Base-by-base conservation (phyloP, 1,140 invertebrate species). In the Drosophila equinoxialis region DNA sequence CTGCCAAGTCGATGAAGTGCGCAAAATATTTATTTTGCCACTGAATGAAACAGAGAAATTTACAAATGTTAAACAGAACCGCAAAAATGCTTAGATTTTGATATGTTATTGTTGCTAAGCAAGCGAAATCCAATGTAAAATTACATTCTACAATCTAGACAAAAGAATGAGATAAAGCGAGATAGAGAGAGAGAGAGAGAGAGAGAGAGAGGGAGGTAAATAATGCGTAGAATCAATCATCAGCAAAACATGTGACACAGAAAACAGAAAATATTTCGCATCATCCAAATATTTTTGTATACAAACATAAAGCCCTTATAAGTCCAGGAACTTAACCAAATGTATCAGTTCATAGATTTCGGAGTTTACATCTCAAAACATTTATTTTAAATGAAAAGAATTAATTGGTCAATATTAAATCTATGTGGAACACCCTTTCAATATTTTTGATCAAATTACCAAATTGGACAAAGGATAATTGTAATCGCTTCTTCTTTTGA, bases 21-120 rank as follows among this genome's bases (percentile, higher is more conserved):
- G 76, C 79, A 77, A 83, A 82, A 79, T 82, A 79, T 82, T 87
- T 74, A 54, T 79, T 76, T 64, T 76, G 69, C 70, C 63, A 66
- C 70, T 69, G 39, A 69, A 57, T 66, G 62, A 68, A 58, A 51
- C 35, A 33, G 54, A 37, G 54, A 37, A 42, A 65, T 41, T 70
- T 48, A 60, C 55, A 65, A 51, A 51, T 51, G 17, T 10, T 23
- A 51, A 51, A 51, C 45, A 51, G 45, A 51, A 51, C 17, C 20
- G 45, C 45, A 20, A 48, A 8, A 48, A 20, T 17, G 45, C 14
- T 48, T 48, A 8, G 14, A 5, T 6, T 48, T 48, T 48, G 6
- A 7, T 51, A 0, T 51, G 8, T 11, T 51, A 10, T 51, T 51
- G 45, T 51, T 51, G 45, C 45, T 10, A 51, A 23, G 45, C 45